Conservation (phyloP, 2,888 invertebrate genomes). For the Serripes groenlandicus region DNA sequence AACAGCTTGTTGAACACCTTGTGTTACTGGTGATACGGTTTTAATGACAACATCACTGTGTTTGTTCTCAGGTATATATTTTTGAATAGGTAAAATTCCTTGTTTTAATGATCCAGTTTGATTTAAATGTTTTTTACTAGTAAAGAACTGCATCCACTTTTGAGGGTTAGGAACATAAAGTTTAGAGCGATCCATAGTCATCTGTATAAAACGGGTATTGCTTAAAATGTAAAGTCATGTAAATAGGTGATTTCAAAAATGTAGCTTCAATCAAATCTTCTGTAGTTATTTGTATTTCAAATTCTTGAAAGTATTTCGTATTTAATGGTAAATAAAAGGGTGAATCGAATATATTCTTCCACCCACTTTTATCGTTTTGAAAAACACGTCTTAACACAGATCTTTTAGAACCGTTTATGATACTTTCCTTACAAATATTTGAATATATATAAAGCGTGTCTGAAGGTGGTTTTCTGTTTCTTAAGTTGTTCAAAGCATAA, state of each 20-base stretch:
- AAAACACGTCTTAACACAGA: constrained; percentile 13
- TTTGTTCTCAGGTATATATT: constrained; percentile 6
- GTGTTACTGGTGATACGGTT: constrained; percentile 6
- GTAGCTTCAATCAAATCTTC: not conserved
- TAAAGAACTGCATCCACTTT: constrained; percentile 28
- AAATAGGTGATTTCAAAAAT: not conserved
- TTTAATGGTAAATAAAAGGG: constrained; percentile 18
- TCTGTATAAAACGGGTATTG: constrained; percentile 9
- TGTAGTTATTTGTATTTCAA: constrained; percentile 9
- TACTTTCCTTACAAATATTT: constrained; percentile 13
- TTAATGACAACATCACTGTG: constrained; percentile 12
- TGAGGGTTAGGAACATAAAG: constrained; percentile 27
- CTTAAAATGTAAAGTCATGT: not conserved
- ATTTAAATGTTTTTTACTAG: not conserved
- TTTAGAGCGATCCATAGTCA: constrained; percentile 31
- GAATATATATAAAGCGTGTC: constrained; percentile 2
- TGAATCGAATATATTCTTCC: not conserved
- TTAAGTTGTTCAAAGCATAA: not conserved
- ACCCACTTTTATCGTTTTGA: constrained; percentile 6
- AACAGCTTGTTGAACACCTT: constrained; percentile 16
- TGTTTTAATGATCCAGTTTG: constrained; percentile 8
- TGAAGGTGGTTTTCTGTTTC: not conserved
- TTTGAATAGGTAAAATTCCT: constrained; percentile 11
- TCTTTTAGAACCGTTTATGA: constrained; percentile 3
- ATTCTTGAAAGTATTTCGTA: constrained; percentile 11